A percentile compares a stretch with the other conserved stretches of the same genome.
These are phyloP conservation scores for Cavia porcellus DNA, from an alignment of 2,113 vertebrate genomes.

Conservation along the genomic window DNA sequence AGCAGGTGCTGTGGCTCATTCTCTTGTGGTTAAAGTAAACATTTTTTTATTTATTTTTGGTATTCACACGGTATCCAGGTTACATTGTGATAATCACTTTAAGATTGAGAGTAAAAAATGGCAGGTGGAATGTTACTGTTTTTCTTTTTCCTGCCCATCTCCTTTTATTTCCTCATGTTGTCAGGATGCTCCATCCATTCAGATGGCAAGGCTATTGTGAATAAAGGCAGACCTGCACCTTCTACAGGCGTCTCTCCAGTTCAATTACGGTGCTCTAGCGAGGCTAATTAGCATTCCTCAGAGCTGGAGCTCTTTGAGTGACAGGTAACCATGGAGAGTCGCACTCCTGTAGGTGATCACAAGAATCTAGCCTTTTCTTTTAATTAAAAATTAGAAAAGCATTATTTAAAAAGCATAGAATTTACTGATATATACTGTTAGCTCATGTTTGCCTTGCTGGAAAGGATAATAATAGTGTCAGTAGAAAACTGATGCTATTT, in stretches of 20 bases:
- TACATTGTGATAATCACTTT: constrained; percentile 81
- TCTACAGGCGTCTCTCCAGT: constrained; percentile 81
- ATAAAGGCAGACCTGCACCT: constrained; percentile 79
- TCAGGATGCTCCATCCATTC: constrained; percentile 76
- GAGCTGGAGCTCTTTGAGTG: constrained; percentile 87
- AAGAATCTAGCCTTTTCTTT: constrained; percentile 85
- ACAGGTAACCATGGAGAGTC: constrained; percentile 91
- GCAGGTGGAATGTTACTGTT: constrained; percentile 77
- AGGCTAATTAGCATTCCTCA: constrained; percentile 90
- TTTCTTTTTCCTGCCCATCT: constrained; percentile 50
- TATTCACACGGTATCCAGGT: constrained; percentile 62
- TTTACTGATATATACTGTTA: constrained; percentile 82
- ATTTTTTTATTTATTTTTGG: background rate
- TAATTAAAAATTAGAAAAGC: constrained; percentile 89
- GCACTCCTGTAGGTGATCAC: constrained; percentile 86
- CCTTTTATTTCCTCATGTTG: constrained; percentile 74
- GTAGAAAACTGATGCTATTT: constrained; percentile 80
- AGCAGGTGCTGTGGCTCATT: constrained; percentile 8
- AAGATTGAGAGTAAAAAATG: constrained; percentile 80
- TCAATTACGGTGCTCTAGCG: constrained; percentile 85
- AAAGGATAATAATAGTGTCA: constrained; percentile 72
- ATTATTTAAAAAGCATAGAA: constrained; percentile 84
- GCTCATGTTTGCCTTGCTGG: constrained; percentile 81
- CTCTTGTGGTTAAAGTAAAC: constrained; percentile 67
- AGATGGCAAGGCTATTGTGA: constrained; percentile 79